A percentile compares a stretch with the other conserved stretches of the same genome.
These are phyloP conservation scores for Catostylus mosaicus DNA, from an alignment of 30 jellyfish, hydroid and myxozoan species.

Conservation along the genomic window DNA sequence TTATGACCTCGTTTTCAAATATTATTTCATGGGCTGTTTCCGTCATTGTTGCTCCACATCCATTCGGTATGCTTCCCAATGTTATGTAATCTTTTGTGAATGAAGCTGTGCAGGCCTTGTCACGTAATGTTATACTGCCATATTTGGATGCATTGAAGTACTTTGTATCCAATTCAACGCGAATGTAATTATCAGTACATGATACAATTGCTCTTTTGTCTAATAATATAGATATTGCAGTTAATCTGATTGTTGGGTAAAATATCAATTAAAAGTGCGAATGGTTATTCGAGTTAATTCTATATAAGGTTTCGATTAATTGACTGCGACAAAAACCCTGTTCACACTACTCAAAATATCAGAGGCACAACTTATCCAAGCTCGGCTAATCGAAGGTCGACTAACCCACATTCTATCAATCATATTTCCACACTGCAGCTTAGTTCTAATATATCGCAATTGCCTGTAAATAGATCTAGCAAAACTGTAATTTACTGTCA, in stretches of 20 bases:
- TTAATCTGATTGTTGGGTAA: no score
- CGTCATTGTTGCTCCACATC: slow-evolving; percentile 26
- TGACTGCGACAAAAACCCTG: no score
- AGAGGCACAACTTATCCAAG: no score
- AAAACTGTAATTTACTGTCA: background rate
- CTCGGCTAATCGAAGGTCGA: background rate
- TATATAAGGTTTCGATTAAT: no score
- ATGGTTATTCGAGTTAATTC: no score
- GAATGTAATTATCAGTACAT: slow-evolving; percentile 23
- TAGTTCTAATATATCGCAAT: no score
- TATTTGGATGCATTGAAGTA: slow-evolving; percentile 26
- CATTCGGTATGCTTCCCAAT: slow-evolving; percentile 1
- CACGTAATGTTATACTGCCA: slow-evolving; percentile 13
- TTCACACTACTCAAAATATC: no score
- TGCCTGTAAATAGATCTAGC: no score
- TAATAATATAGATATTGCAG: no score
- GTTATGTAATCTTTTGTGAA: background rate
- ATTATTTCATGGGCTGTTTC: slow-evolving; percentile 9
- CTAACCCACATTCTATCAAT: no score
- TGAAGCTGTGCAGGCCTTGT: slow-evolving; percentile 9
- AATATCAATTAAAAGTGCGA: background rate
- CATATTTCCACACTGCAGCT: no score
- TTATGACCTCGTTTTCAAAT: slow-evolving; percentile 5
- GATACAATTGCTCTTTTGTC: slow-evolving; percentile 35
- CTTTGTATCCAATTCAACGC: slow-evolving; percentile 13